A percentile compares a stretch with the other conserved stretches of the same genome.
Conservation (phyloP, 2,888 invertebrate species). For the Xanthorhoe spadicearia region DNA sequence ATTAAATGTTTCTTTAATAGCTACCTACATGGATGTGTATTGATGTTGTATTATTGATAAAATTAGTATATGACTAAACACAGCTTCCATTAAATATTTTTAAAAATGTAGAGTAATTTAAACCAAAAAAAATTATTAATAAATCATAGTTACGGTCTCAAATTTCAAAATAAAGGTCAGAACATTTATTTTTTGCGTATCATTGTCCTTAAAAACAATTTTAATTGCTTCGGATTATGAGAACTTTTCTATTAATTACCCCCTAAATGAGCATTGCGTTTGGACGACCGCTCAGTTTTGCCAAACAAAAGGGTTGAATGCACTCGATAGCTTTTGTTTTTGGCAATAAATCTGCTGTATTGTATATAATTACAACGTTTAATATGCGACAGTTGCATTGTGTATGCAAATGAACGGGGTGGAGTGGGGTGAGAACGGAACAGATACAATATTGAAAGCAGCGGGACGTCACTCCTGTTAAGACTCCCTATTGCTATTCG, state of each 20-base stretch:
- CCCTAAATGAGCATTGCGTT: constrained; percentile 75
- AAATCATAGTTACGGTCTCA: constrained; percentile 24
- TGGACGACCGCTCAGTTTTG: constrained; percentile 57
- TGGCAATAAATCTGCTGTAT: constrained; percentile 80
- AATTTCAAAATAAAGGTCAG: constrained; percentile 55
- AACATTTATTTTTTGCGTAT: constrained; percentile 58
- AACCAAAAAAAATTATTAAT: not conserved
- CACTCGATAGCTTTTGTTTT: constrained; percentile 73
- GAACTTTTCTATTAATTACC: constrained; percentile 81
- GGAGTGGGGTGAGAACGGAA: constrained; percentile 77
- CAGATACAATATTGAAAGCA: constrained; percentile 69
- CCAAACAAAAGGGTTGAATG: constrained; percentile 73
- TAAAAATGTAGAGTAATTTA: not conserved
- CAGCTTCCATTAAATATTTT: not conserved
- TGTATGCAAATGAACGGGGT: constrained; percentile 77
- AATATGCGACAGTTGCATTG: constrained; percentile 81
- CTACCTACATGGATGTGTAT: not conserved
- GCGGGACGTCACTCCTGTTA: constrained; percentile 67
- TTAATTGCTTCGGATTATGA: constrained; percentile 77
- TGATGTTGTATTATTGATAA: not conserved
- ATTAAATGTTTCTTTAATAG: not conserved
- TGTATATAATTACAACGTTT: constrained; percentile 79
- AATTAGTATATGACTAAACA: not conserved
- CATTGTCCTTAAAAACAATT: constrained; percentile 55
- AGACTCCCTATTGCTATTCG: constrained; percentile 24